These are phyloP conservation scores for Aplodontia rufa DNA, from an alignment of 2,113 vertebrate genomes.

Conservation along the genomic window DNA sequence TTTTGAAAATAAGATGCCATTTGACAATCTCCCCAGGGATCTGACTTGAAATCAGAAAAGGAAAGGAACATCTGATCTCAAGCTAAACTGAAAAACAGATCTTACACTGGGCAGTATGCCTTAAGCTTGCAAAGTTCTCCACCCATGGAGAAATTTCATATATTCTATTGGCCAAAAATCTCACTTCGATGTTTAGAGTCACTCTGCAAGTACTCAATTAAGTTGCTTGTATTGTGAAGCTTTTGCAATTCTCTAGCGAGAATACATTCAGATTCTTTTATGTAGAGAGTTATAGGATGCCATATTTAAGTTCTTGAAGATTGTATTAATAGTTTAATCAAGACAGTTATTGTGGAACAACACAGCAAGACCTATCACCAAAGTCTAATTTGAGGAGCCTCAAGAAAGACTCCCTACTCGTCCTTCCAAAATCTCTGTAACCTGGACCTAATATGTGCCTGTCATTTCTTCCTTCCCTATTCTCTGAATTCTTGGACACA, in stretches of 20 bases:
- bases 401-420: neutral
- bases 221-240: slow-evolving; percentile 20
- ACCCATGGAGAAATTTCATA: slow-evolving; percentile 72
- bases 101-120: slow-evolving; percentile 76
- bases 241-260: slow-evolving; percentile 48
- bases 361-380: slow-evolving; percentile 16
- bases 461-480: neutral
- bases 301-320: slow-evolving; percentile 26
- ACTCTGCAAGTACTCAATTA: slow-evolving; percentile 20
- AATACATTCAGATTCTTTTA: slow-evolving; percentile 8
- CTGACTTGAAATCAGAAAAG: slow-evolving; percentile 79
- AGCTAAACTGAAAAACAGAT: slow-evolving; percentile 78
- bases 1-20: slow-evolving; percentile 80
- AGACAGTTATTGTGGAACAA: neutral
- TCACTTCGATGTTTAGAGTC: slow-evolving; percentile 47
- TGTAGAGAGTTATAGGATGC: neutral
- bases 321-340: slow-evolving; percentile 32
- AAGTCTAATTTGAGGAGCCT: neutral
- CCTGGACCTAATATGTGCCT: neutral
- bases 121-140: slow-evolving; percentile 73
- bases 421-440: neutral
- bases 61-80: slow-evolving; percentile 80
- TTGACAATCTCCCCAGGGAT: slow-evolving; percentile 79
- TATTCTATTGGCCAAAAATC: slow-evolving; percentile 63
- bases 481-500: neutral